phyloP scores from a whole-genome alignment of 2,888 invertebrate genomes.

The Gnatocerus cornutus region DNA sequence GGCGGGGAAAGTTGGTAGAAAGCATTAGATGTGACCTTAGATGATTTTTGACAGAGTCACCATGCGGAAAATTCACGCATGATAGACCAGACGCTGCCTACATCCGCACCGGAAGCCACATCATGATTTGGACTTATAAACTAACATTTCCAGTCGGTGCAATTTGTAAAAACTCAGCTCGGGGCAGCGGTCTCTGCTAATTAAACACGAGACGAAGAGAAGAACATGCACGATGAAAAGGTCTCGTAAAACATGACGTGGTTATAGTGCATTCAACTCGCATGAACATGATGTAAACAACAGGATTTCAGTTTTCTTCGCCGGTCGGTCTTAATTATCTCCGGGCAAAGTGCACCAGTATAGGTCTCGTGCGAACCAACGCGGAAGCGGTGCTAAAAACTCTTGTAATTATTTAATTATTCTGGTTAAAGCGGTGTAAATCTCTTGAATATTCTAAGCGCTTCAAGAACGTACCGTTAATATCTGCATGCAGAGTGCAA shows the following conservation, averaged over 20 bases:
- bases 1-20: too few relatives aligned
- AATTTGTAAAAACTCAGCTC: slow-evolving; percentile 53
- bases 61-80: too few relatives aligned
- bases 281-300: slow-evolving; percentile 43
- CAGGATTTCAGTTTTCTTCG: slow-evolving; percentile 26
- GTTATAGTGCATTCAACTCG: slow-evolving; percentile 55
- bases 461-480: slow-evolving; percentile 35
- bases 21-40: too few relatives aligned
- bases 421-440: slow-evolving; percentile 31
- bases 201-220: slow-evolving; percentile 53
- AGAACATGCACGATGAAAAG: slow-evolving; percentile 53
- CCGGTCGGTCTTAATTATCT: neutral
- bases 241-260: slow-evolving; percentile 54
- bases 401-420: slow-evolving; percentile 44
- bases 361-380: slow-evolving; percentile 2
- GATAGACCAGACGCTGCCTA: too few relatives aligned
- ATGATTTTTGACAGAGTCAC: too few relatives aligned
- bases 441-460: slow-evolving; percentile 36
- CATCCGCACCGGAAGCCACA: too few relatives aligned
- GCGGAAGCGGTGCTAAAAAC: slow-evolving; percentile 50
- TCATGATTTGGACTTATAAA: neutral
- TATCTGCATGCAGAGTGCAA: slow-evolving; percentile 12
- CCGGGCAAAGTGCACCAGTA: neutral
- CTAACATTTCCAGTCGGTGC: slow-evolving; percentile 8
- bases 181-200: slow-evolving; percentile 54